Evolutionary conservation across 2,888 invertebrate species (phyloP).

Genomic region (Drosophila cyrtoloma): DNA sequence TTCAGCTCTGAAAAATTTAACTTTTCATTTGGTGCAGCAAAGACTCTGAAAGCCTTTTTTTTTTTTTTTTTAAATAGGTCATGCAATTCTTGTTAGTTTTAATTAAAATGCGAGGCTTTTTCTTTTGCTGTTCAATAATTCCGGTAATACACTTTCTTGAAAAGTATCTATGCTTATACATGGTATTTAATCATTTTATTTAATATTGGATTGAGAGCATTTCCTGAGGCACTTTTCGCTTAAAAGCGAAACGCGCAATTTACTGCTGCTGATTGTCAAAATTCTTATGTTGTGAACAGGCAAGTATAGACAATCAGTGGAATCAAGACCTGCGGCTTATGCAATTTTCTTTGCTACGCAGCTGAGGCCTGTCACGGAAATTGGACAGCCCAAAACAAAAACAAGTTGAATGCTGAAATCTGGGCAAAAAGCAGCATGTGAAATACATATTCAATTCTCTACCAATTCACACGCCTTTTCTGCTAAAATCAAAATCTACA

Average conservation of each 20-base stretch:
- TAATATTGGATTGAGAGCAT: conserved; percentile 47
- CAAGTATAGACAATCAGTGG: conserved; percentile 8
- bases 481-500: conserved; percentile 37
- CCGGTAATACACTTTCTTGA: conserved; percentile 34
- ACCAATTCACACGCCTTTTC: conserved; percentile 60
- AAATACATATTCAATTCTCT: conserved; percentile 68
- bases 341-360: conserved; percentile 21
- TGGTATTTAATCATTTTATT: background rate
- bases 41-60: background rate
- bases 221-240: conserved; percentile 33
- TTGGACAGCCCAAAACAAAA: conserved; percentile 66
- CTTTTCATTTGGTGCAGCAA: background rate
- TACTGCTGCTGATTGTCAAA: conserved; percentile 19
- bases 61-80: background rate
- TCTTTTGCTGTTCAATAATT: background rate
- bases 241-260: conserved; percentile 22
- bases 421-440: conserved; percentile 36
- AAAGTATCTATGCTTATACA: conserved; percentile 32
- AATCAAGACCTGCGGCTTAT: conserved; percentile 46
- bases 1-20: background rate
- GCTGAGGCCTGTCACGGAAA: conserved; percentile 55
- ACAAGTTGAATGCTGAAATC: conserved; percentile 63
- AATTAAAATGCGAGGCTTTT: background rate
- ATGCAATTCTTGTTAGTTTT: background rate
- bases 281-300: conserved; percentile 4